phyloP scores from a whole-genome alignment of 1,140 invertebrate genomes.

The Drosophila kanapiae region DNA sequence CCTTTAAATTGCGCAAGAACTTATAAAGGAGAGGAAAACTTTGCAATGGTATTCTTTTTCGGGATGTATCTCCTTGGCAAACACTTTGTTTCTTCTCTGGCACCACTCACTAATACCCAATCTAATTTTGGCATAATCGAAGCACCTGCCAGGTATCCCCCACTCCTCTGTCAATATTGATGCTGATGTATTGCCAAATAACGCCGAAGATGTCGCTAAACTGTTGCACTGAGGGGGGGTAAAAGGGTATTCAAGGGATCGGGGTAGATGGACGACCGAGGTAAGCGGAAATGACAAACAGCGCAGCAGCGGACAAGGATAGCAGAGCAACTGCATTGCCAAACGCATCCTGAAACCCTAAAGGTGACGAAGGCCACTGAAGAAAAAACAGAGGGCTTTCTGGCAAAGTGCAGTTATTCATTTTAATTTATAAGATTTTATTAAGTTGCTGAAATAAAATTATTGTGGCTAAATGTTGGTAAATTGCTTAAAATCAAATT shows the following conservation, averaged over 20 bases:
- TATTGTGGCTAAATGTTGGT: too few species aligned
- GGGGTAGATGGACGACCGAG: slow-evolving; percentile 5
- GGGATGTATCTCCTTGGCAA: slow-evolving; percentile 15
- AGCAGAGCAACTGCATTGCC: slow-evolving; percentile 23
- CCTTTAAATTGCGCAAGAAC: slow-evolving; percentile 6
- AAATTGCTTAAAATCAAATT: too few species aligned
- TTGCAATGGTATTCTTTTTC: slow-evolving; percentile 3
- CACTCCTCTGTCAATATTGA: slow-evolving; percentile 62
- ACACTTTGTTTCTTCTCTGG: slow-evolving; percentile 4
- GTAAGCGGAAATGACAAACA: slow-evolving; percentile 75
- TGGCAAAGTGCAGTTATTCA: too few species aligned
- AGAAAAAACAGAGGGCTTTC: not conserved
- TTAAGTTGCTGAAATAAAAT: too few species aligned
- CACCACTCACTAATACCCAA: slow-evolving; percentile 25
- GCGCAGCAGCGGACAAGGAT: slow-evolving; percentile 25
- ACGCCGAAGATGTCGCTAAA: slow-evolving; percentile 50
- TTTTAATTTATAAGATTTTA: not conserved
- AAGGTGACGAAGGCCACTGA: slow-evolving; percentile 5
- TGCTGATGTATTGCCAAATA: slow-evolving; percentile 74
- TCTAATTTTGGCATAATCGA: slow-evolving; percentile 58
- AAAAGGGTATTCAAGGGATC: not conserved
- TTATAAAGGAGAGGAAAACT: slow-evolving; percentile 12
- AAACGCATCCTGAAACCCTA: slow-evolving; percentile 19
- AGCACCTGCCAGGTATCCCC: slow-evolving; percentile 31
- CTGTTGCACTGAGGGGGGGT: slow-evolving; percentile 56